Evolutionary conservation across 2,888 invertebrate genomes (phyloP).

Genomic region (Endotricha flammealis): DNA sequence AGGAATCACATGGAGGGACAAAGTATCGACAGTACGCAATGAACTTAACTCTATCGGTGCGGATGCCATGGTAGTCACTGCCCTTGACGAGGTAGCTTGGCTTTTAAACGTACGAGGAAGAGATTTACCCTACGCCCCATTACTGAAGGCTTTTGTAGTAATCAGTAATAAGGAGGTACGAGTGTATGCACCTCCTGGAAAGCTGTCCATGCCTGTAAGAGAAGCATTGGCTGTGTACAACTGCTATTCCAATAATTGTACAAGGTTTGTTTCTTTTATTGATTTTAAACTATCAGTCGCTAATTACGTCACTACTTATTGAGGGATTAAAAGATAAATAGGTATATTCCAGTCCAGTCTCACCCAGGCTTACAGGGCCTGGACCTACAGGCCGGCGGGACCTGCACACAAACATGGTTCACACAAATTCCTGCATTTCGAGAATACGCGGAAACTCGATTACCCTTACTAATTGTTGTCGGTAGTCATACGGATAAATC

Average conservation of each 20-base stretch:
- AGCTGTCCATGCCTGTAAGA: conserved; percentile 77
- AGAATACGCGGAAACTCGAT: too few species aligned
- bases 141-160: conserved; percentile 86
- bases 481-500: too few species aligned
- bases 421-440: too few species aligned
- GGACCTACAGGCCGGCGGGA: too few species aligned
- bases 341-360: too few species aligned
- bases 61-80: conserved; percentile 90
- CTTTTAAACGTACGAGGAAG: conserved; percentile 91
- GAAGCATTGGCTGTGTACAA: conserved; percentile 74
- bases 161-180: conserved; percentile 81
- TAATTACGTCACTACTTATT: too few species aligned
- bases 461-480: too few species aligned
- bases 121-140: conserved; percentile 89
- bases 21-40: conserved; percentile 82
- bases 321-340: too few species aligned
- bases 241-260: conserved; percentile 79
- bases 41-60: conserved; percentile 80
- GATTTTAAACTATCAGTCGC: too few species aligned
- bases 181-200: conserved; percentile 83
- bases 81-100: conserved; percentile 92
- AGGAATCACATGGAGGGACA: conserved; percentile 87
- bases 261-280: conserved; percentile 51
- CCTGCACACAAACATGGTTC: too few species aligned
- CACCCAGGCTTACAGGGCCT: too few species aligned